These are phyloP conservation scores for Dryobotodes eremita DNA, from an alignment of 2,888 invertebrate species.

Conservation along the genomic window DNA sequence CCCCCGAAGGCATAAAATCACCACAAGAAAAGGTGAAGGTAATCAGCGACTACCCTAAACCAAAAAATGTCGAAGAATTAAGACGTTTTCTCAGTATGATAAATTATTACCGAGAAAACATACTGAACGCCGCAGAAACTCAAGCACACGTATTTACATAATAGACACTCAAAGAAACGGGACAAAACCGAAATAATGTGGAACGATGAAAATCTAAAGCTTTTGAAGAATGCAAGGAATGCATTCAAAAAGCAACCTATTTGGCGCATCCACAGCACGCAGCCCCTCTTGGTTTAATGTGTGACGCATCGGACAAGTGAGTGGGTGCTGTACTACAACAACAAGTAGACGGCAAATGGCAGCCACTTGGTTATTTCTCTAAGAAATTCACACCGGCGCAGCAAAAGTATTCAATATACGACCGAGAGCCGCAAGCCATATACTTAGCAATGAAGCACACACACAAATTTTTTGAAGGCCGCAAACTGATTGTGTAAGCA, in stretches of 20 bases:
- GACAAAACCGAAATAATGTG: background rate
- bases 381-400: background rate
- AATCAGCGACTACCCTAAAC: constrained; percentile 12
- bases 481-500: constrained; percentile 10
- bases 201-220: background rate
- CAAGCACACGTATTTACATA: constrained; percentile 7
- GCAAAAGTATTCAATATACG: constrained; percentile 2
- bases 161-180: background rate
- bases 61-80: constrained; percentile 4
- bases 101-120: constrained; percentile 3
- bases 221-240: background rate
- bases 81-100: constrained; percentile 23
- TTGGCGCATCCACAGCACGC: constrained; percentile 11
- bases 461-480: constrained; percentile 5
- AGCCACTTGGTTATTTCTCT: constrained; percentile 12
- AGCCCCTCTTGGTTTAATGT: background rate
- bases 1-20: constrained; percentile 4
- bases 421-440: constrained; percentile 8
- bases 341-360: background rate
- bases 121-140: background rate
- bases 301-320: constrained; percentile 17
- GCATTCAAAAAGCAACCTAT: constrained; percentile 3
- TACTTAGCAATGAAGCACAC: constrained; percentile 14
- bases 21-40: constrained; percentile 5
- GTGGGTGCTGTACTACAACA: constrained; percentile 13